phyloP scores from a whole-genome alignment of 35 echinoderm and acorn worm genomes.

The Anneissia japonica region DNA sequence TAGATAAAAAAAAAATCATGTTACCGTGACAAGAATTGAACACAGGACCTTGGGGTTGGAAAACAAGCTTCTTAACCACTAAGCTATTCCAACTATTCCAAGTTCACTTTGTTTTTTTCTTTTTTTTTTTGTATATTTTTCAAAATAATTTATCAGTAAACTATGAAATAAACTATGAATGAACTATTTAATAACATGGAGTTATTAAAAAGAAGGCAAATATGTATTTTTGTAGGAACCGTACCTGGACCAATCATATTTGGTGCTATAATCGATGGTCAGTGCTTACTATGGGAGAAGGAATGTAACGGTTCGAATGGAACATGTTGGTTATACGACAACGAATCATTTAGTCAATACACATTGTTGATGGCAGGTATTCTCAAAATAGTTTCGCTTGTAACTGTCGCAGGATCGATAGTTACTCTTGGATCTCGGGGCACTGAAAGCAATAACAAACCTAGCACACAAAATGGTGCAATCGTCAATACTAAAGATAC shows the following conservation, averaged over 20 bases:
- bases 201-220: too few relatives aligned
- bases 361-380: slow-evolving; percentile 30
- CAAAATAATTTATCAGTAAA: too few relatives aligned
- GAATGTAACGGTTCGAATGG: slow-evolving; percentile 29
- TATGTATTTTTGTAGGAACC: slow-evolving; percentile 46
- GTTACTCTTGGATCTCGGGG: neutral
- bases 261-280: slow-evolving; percentile 75
- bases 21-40: too few relatives aligned
- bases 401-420: neutral
- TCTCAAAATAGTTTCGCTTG: slow-evolving; percentile 17
- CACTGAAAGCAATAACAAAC: neutral
- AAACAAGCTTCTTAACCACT: too few relatives aligned
- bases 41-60: too few relatives aligned
- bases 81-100: too few relatives aligned
- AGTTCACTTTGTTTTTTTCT: too few relatives aligned
- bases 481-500: neutral
- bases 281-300: slow-evolving; percentile 76
- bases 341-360: slow-evolving; percentile 33
- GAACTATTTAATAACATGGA: too few relatives aligned
- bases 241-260: slow-evolving; percentile 89
- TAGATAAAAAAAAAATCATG: too few relatives aligned
- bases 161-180: too few relatives aligned
- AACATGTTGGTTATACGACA: slow-evolving; percentile 69
- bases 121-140: too few relatives aligned
- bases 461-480: neutral